Conservation (phyloP, 2,888 invertebrate genomes). For the Gonocerus acuteangulatus region DNA sequence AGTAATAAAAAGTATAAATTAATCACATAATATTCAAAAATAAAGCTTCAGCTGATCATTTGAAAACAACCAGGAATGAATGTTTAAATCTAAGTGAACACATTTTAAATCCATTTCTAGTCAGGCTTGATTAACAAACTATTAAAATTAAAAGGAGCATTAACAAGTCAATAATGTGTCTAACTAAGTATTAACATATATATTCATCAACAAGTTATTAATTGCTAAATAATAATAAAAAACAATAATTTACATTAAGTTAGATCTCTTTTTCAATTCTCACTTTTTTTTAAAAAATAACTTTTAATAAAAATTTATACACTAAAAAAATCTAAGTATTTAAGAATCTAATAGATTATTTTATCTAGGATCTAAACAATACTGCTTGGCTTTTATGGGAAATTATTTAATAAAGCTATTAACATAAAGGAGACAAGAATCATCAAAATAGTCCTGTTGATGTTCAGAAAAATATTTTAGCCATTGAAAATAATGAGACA, state of each 20-base stretch:
- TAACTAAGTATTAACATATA: conserved; percentile 19
- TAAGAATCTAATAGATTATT: conserved; percentile 11
- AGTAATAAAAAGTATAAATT: conserved; percentile 10
- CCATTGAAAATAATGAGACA: too few relatives aligned
- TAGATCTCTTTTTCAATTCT: background rate
- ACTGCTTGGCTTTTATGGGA: conserved; percentile 19
- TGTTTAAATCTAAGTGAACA: conserved; percentile 10
- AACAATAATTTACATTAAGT: conserved; percentile 8
- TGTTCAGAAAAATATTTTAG: too few relatives aligned
- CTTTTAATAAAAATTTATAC: background rate
- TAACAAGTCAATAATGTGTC: conserved; percentile 22
- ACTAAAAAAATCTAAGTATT: background rate
- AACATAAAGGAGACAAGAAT: too few relatives aligned
- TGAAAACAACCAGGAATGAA: conserved; percentile 15
- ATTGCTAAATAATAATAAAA: conserved; percentile 7
- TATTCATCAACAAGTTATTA: conserved; percentile 12
- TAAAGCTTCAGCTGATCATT: background rate
- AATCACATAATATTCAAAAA: background rate
- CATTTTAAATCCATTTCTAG: conserved; percentile 13
- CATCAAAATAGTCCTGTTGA: too few relatives aligned
- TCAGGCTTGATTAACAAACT: conserved; percentile 16
- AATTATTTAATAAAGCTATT: too few relatives aligned
- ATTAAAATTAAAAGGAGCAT: conserved; percentile 24
- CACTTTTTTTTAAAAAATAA: background rate
- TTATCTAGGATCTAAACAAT: conserved; percentile 5